These are phyloP conservation scores for Pipistrellus nathusii DNA, from an alignment of 2,797 vertebrate genomes.

Conservation along the genomic window DNA sequence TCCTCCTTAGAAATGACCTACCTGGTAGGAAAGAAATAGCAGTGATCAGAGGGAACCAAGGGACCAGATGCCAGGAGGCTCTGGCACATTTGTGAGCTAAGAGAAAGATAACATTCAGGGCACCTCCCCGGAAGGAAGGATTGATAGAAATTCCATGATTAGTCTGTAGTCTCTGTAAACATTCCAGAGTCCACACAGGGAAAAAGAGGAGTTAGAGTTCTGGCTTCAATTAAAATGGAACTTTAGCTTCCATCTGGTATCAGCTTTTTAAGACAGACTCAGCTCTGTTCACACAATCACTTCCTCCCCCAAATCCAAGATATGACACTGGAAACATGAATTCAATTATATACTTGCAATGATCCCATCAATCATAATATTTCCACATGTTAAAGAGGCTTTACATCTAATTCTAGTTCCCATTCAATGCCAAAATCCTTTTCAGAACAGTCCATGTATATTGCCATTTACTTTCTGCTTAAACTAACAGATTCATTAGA, in stretches of 20 bases:
- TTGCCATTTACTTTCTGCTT: background rate
- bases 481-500: background rate
- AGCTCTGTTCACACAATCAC: background rate
- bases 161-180: background rate
- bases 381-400: background rate
- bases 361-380: slow-evolving; percentile 43
- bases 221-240: background rate
- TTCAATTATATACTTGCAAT: background rate
- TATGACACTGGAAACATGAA: background rate
- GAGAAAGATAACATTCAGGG: background rate
- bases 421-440: background rate
- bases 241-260: background rate
- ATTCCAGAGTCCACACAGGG: background rate
- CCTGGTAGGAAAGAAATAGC: background rate
- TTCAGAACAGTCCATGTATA: background rate
- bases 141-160: background rate
- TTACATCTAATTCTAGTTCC: background rate
- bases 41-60: background rate
- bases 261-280: background rate
- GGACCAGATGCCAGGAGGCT: background rate
- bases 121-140: background rate
- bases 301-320: background rate
- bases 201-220: background rate
- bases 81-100: background rate
- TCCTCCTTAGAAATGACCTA: background rate